phyloP scores from a whole-genome alignment of 2,113 vertebrate genomes.

The Rhynchopsitta pachyrhyncha region DNA sequence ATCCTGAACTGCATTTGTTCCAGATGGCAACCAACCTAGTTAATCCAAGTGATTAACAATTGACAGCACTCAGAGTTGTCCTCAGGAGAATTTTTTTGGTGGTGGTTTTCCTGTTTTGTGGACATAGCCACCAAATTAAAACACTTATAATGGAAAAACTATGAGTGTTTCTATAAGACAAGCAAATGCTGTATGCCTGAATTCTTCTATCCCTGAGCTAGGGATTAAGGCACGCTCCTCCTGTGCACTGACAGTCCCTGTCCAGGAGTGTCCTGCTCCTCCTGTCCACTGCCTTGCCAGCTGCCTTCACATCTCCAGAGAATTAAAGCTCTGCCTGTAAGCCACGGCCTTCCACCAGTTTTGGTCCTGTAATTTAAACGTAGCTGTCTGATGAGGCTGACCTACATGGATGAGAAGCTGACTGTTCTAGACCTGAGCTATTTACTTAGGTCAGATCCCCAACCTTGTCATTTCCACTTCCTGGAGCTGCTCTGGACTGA shows the following conservation, averaged over 20 bases:
- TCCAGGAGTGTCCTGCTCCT: not conserved
- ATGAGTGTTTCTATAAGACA: not conserved
- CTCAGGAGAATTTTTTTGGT: not conserved
- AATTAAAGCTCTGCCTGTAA: not conserved
- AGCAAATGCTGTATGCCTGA: not conserved
- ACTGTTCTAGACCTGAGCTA: not conserved
- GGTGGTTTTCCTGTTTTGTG: not conserved
- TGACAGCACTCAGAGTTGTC: not conserved
- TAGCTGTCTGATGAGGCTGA: not conserved
- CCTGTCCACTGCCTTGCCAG: not conserved
- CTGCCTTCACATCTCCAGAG: not conserved
- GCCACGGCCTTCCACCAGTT: not conserved
- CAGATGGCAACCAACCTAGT: conserved; percentile 7
- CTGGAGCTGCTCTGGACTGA: not conserved
- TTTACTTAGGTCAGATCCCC: not conserved
- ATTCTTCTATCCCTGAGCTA: not conserved
- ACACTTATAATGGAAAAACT: not conserved
- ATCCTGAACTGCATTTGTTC: not conserved
- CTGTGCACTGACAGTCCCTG: not conserved
- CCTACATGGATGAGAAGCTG: not conserved
- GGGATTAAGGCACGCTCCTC: not conserved
- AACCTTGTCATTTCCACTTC: not conserved
- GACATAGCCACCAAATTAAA: not conserved
- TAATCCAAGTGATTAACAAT: conserved; percentile 26
- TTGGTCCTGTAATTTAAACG: not conserved